Evolutionary conservation across 2,113 vertebrate species (phyloP).

Genomic region (Salminus brasiliensis): DNA sequence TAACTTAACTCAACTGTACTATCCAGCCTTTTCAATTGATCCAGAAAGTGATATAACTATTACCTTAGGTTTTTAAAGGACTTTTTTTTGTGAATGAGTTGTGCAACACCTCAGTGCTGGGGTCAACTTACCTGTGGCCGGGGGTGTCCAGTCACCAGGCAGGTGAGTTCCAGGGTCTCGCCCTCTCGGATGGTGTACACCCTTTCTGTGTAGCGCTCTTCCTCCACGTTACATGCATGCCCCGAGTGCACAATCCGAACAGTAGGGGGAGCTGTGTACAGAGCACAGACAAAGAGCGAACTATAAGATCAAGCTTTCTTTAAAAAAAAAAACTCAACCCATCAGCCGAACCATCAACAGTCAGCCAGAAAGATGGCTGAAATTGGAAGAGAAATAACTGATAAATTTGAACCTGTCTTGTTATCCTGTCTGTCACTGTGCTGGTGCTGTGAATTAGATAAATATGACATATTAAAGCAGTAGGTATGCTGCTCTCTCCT

Average conservation of each 20-base stretch:
- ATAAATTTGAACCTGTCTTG: not conserved
- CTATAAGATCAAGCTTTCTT: not conserved
- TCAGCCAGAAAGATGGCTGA: not conserved
- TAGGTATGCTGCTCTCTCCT: constrained; percentile 6
- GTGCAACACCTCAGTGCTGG: not conserved
- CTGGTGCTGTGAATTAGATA: not conserved
- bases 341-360: not conserved
- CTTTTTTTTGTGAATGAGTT: too few relatives aligned
- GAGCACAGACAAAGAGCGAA: constrained; percentile 10
- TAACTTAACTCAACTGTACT: too few relatives aligned
- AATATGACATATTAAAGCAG: not conserved
- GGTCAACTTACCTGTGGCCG: constrained; percentile 88
- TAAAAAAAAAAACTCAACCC: not conserved
- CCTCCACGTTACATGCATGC: constrained; percentile 95
- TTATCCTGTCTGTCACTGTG: not conserved
- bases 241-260: constrained; percentile 97
- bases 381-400: not conserved
- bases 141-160: constrained; percentile 94
- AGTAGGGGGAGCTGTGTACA: constrained; percentile 85
- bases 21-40: too few relatives aligned
- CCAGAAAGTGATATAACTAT: too few relatives aligned
- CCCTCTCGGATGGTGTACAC: constrained; percentile 97
- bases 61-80: too few relatives aligned
- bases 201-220: constrained; percentile 93
- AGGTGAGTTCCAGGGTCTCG: constrained; percentile 93